Evolutionary conservation across 2,888 invertebrate genomes (phyloP).

Genomic region (Zygogramma bicolorata): DNA sequence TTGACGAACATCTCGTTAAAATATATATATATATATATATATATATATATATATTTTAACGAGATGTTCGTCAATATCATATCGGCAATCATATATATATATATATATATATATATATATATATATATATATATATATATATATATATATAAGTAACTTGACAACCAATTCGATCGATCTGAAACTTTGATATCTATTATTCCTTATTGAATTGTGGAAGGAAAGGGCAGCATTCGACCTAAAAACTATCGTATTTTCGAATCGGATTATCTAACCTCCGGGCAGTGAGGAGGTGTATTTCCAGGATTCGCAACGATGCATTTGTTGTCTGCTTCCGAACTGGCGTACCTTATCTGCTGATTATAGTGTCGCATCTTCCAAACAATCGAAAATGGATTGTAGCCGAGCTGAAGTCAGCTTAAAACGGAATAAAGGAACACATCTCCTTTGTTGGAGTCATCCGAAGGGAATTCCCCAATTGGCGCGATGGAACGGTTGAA

Average conservation of each 20-base stretch:
- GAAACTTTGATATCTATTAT: too few species aligned
- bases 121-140: too few species aligned
- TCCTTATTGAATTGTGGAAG: too few species aligned
- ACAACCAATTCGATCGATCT: too few species aligned
- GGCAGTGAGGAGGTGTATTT: not conserved
- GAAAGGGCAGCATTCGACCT: not conserved
- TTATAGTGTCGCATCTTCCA: not conserved
- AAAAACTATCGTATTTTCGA: not conserved
- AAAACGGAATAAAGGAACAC: not conserved
- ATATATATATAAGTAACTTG: too few species aligned
- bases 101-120: too few species aligned
- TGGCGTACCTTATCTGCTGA: not conserved
- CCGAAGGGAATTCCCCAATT: not conserved
- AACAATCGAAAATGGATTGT: conserved; percentile 4
- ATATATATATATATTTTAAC: too few species aligned
- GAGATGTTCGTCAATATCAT: too few species aligned
- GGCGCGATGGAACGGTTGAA: not conserved
- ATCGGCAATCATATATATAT: too few species aligned
- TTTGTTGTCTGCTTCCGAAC: not conserved
- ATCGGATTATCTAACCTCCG: not conserved
- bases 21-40: too few species aligned
- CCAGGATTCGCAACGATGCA: not conserved
- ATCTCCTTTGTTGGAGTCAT: not conserved
- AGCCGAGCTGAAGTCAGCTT: not conserved
- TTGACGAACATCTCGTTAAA: too few species aligned